Conservation (phyloP, 2,113 vertebrate species). For the cat (Felis catus) region F.catus_Fca126_mat1.0 CM031421.1:82702501-82703000, state of each 20-base stretch:
- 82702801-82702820: too few species aligned
- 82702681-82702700: neutral
- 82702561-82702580: conserved; percentile 31
- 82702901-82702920: too few species aligned
- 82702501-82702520: neutral
- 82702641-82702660: neutral
- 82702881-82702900: too few species aligned
- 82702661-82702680: conserved; percentile 14
- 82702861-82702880: too few species aligned
- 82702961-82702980: neutral
- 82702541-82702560: neutral
- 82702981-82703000: neutral
- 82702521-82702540: conserved; percentile 21
- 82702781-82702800: too few species aligned
- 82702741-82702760: too few species aligned
- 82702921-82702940: too few species aligned
- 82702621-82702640: neutral
- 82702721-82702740: too few species aligned
- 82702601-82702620: neutral
- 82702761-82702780: rapidly evolving
- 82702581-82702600: conserved; percentile 5
- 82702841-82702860: too few species aligned
- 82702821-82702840: too few species aligned
- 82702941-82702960: neutral
- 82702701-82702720: too few species aligned